Percentiles rank a stretch among this genome's conserved stretches.
Conservation (phyloP, 1,140 invertebrate species). For the Hycleus phaleratus region DNA sequence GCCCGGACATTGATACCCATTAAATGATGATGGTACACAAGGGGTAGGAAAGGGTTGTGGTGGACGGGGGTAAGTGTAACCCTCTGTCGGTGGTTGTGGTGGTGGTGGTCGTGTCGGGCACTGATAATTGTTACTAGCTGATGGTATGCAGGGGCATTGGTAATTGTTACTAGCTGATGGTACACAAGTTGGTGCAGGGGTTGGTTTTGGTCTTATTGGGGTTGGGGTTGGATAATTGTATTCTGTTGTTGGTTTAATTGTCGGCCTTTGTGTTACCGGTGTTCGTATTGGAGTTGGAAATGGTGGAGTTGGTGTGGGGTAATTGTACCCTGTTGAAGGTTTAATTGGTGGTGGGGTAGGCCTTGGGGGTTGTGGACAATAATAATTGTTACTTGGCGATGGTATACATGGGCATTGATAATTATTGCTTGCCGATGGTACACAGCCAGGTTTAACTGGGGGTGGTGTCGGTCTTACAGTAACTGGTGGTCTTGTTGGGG, state of each 20-base stretch:
- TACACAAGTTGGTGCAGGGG: neutral
- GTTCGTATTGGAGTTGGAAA: neutral
- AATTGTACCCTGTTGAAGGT: neutral
- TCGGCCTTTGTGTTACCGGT: neutral
- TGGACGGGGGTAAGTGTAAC: neutral
- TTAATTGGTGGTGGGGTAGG: conserved; percentile 8
- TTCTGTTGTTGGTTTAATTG: neutral
- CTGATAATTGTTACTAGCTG: no score
- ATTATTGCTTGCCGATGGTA: conserved; percentile 2
- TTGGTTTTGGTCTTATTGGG: neutral
- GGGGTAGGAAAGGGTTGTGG: conserved; percentile 1
- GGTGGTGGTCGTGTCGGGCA: neutral
- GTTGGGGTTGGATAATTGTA: conserved; percentile 10
- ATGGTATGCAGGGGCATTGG: neutral
- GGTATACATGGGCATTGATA: neutral
- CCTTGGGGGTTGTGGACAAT: conserved; percentile 3
- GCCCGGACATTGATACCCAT: neutral
- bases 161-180: neutral
- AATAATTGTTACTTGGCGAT: neutral
- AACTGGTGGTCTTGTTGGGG: neutral
- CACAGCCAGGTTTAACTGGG: conserved; percentile 4
- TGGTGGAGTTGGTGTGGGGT: neutral
- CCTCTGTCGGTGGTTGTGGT: conserved; percentile 10
- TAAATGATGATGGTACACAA: conserved; percentile 1
- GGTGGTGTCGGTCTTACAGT: neutral